Evolutionary conservation across 1,140 invertebrate species (phyloP).

Genomic region (Drosophila trapezifrons): DNA sequence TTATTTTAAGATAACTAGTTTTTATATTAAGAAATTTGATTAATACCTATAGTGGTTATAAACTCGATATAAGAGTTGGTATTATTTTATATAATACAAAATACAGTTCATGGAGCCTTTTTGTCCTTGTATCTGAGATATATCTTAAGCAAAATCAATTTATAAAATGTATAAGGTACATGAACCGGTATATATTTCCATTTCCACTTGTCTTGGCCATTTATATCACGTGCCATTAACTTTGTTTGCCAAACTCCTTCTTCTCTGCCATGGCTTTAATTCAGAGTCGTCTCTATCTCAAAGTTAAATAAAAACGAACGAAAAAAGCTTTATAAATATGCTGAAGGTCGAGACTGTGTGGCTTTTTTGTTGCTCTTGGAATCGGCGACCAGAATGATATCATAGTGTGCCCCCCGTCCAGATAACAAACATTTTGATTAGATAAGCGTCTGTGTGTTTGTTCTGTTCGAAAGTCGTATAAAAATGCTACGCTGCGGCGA

Average conservation of each 20-base stretch:
- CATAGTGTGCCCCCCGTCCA: slow-evolving; percentile 57
- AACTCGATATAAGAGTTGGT: no score
- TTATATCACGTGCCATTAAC: slow-evolving; percentile 66
- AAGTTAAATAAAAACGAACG: slow-evolving; percentile 36
- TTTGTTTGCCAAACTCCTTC: slow-evolving; percentile 27
- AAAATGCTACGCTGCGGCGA: neutral
- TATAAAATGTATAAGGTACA: neutral
- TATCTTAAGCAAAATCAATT: neutral
- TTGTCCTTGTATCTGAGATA: neutral
- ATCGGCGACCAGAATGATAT: slow-evolving; percentile 61
- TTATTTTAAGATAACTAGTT: no score
- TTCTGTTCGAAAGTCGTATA: slow-evolving; percentile 16
- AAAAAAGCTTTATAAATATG: slow-evolving; percentile 65
- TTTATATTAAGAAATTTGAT: no score
- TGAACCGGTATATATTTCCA: no score
- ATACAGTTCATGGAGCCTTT: no score
- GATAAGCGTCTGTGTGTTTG: slow-evolving; percentile 57
- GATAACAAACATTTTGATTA: slow-evolving; percentile 74
- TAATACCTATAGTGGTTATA: no score
- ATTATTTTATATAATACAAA: no score
- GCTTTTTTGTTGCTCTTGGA: slow-evolving; percentile 40
- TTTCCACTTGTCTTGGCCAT: slow-evolving; percentile 27
- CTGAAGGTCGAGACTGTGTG: slow-evolving; percentile 63
- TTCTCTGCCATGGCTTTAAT: slow-evolving; percentile 21
- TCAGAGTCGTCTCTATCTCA: slow-evolving; percentile 27